Evolutionary conservation across 2,888 invertebrate species (phyloP).

Genomic region (Drosophila rubida): DNA sequence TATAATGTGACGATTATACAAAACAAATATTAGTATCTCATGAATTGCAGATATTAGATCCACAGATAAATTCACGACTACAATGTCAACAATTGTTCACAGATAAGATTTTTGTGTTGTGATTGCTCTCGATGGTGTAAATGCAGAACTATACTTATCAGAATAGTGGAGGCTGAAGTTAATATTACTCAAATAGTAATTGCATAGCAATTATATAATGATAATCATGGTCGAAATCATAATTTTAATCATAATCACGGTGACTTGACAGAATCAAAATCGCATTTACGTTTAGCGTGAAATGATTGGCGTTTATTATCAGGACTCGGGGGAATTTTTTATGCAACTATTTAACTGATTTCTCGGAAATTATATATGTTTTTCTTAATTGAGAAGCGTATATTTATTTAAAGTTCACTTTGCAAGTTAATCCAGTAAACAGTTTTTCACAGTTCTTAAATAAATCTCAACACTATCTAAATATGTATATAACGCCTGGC

Average conservation of each 20-base stretch:
- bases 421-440: background rate
- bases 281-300: constrained; percentile 14
- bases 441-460: background rate
- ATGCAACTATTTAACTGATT: background rate
- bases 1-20: constrained; percentile 34
- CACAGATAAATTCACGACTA: background rate
- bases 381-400: too few species aligned
- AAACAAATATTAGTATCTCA: constrained; percentile 4
- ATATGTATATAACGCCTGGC: background rate
- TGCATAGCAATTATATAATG: constrained; percentile 10
- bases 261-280: constrained; percentile 20
- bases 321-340: background rate
- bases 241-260: constrained; percentile 25
- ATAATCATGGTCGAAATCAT: background rate
- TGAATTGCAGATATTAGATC: background rate
- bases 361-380: background rate
- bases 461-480: background rate
- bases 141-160: constrained; percentile 7
- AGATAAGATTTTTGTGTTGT: constrained; percentile 26
- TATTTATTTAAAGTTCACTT: background rate
- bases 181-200: constrained; percentile 3
- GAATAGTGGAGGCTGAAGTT: background rate
- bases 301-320: constrained; percentile 10
- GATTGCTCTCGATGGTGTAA: constrained; percentile 5
- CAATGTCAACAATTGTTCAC: background rate